Conservation (phyloP, 1,140 invertebrate species). For the Lucilia sericata region DNA sequence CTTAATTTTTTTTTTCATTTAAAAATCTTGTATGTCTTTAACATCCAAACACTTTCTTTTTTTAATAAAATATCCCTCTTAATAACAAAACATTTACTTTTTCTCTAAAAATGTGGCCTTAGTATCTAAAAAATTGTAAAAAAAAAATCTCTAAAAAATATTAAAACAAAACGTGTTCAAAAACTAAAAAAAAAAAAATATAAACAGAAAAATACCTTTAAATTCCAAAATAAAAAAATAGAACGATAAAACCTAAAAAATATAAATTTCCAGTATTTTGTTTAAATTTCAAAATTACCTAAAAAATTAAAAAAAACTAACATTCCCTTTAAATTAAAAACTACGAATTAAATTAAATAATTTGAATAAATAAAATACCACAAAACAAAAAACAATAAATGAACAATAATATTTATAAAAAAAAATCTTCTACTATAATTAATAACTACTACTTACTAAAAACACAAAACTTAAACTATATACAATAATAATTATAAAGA, state of each 20-base stretch:
- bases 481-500: background rate
- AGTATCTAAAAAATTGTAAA: background rate
- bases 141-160: background rate
- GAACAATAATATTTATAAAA: background rate
- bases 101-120: constrained; percentile 6
- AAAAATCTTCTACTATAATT: background rate
- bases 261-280: background rate
- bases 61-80: too few relatives aligned
- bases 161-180: background rate
- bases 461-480: background rate
- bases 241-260: background rate
- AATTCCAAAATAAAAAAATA: background rate
- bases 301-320: too few relatives aligned
- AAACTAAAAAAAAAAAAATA: background rate
- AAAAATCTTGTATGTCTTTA: too few relatives aligned
- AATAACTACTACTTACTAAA: background rate
- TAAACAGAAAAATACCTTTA: background rate
- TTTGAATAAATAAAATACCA: background rate
- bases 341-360: background rate
- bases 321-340: background rate
- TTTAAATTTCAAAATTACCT: too few relatives aligned
- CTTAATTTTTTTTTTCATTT: too few relatives aligned
- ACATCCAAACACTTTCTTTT: too few relatives aligned
- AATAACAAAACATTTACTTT: background rate
- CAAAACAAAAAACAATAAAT: constrained; percentile 3